Evolutionary conservation across 2,797 vertebrate genomes (phyloP).

Genomic region (Pogonophryne albipinna): DNA sequence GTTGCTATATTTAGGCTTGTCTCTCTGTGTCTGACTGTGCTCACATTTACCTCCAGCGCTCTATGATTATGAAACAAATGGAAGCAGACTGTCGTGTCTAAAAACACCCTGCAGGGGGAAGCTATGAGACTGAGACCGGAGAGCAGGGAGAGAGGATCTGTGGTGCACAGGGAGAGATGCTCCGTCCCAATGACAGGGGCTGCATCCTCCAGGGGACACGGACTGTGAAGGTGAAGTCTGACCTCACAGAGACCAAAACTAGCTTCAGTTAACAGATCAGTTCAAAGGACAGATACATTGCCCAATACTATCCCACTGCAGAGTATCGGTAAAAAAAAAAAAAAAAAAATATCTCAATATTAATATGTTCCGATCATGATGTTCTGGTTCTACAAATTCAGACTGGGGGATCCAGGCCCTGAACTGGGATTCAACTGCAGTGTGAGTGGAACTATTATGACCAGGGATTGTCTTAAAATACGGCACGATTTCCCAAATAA

Average conservation of each 20-base stretch:
- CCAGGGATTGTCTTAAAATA: background rate
- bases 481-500: background rate
- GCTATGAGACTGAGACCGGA: constrained; percentile 12
- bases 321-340: background rate
- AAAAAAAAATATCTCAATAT: too few species aligned
- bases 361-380: too few species aligned
- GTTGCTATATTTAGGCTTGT: background rate
- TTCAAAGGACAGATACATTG: background rate
- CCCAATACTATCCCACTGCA: background rate
- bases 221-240: background rate
- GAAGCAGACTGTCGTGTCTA: constrained; percentile 1
- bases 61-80: constrained; percentile 30
- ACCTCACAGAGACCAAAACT: background rate
- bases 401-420: too few species aligned
- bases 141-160: background rate
- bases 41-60: constrained; percentile 22
- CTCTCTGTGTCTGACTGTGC: background rate
- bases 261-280: background rate
- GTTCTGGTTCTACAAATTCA: too few species aligned
- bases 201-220: background rate
- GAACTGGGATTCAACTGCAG: background rate
- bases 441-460: background rate
- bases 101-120: constrained; percentile 54
- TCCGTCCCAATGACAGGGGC: constrained; percentile 19
- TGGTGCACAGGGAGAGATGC: constrained; percentile 17